These are phyloP conservation scores for Hafferia zeledoni DNA, from an alignment of 2,797 vertebrate species.

Conservation along the genomic window DNA sequence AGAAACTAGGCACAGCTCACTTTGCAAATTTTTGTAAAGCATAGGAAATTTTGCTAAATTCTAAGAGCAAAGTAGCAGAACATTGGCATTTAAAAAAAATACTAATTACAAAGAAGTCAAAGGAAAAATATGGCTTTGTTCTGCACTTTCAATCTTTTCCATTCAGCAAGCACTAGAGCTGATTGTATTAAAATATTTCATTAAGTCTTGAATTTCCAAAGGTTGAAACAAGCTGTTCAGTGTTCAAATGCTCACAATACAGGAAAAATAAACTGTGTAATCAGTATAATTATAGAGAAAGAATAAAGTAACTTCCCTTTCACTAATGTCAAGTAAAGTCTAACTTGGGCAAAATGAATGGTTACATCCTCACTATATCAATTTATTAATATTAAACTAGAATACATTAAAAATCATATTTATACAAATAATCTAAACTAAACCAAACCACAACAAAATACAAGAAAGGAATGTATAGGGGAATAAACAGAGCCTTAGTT, in stretches of 20 bases:
- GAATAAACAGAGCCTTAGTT: background rate
- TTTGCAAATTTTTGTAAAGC: background rate
- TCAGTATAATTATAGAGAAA: conserved; percentile 54
- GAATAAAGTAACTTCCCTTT: conserved; percentile 38
- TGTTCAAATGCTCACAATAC: conserved; percentile 2
- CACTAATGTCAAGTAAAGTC: conserved; percentile 21
- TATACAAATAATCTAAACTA: background rate
- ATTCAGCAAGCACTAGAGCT: conserved; percentile 23
- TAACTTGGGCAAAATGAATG: background rate
- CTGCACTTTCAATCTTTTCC: conserved; percentile 21
- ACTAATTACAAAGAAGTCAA: conserved; percentile 9
- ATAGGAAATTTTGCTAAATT: background rate
- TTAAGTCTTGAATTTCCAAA: conserved; percentile 36
- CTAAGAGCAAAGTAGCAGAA: background rate
- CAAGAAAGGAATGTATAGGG: background rate
- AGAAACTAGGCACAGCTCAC: background rate
- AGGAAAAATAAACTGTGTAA: conserved; percentile 33
- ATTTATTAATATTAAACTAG: background rate
- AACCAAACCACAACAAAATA: background rate
- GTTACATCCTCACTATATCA: background rate
- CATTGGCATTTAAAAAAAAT: background rate
- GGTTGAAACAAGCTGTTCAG: conserved; percentile 31
- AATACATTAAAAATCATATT: background rate
- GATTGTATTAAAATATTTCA: conserved; percentile 56
- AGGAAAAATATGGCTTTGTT: background rate